A percentile compares a stretch with the other conserved stretches of the same genome.
Conservation (phyloP, 2,888 invertebrate genomes). For the Automeris io region DNA sequence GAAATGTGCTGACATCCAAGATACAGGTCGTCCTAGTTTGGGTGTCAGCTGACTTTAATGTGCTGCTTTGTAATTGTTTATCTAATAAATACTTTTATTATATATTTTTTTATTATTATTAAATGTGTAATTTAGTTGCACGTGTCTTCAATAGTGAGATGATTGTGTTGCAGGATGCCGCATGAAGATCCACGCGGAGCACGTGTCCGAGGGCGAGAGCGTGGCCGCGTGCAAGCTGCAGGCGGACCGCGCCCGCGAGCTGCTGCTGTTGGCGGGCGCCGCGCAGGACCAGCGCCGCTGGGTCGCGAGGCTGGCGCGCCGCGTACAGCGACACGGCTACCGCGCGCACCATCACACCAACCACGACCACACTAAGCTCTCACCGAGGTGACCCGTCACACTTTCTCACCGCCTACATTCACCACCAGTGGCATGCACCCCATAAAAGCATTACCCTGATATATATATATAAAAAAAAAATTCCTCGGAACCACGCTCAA, state of each 20-base stretch:
- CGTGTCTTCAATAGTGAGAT: no score
- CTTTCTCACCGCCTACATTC: conserved; percentile 16
- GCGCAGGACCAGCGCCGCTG: conserved; percentile 94
- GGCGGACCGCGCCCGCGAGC: conserved; percentile 96
- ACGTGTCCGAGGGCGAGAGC: conserved; percentile 86
- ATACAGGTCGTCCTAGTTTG: no score
- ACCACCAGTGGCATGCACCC: no score
- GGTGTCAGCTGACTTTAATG: no score
- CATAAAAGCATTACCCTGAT: neutral
- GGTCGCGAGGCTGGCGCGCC: conserved; percentile 93
- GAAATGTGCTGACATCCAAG: no score
- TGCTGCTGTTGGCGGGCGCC: conserved; percentile 91
- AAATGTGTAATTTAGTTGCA: no score
- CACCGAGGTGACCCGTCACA: conserved; percentile 75
- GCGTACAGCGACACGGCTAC: conserved; percentile 95
- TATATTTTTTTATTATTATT: no score
- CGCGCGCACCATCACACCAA: conserved; percentile 85
- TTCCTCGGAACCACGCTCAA: no score
- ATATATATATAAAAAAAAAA: conserved; percentile 11
- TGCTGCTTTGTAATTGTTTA: no score
- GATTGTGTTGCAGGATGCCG: conserved; percentile 89
- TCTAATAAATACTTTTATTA: no score
- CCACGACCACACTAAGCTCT: conserved; percentile 58
- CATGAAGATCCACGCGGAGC: conserved; percentile 98
- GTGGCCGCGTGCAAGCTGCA: conserved; percentile 97